Evolutionary conservation across 2,888 invertebrate species (phyloP), one percentile per base, ranked within the genome.

Genomic region (Phortica okadai): DNA sequence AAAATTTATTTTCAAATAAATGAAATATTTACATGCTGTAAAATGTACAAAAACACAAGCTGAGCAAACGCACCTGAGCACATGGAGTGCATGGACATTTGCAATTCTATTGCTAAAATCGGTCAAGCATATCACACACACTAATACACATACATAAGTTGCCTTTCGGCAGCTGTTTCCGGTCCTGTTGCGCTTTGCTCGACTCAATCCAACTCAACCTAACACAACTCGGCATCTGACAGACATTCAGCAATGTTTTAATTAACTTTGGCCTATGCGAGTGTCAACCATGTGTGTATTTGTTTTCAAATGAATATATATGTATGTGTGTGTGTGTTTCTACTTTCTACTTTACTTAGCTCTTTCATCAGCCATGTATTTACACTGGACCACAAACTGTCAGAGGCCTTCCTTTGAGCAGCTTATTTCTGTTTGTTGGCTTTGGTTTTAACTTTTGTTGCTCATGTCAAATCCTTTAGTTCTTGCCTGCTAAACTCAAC

Each of bases 181-280:
- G 50, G 50, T 50, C 14, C 50, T 14, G 50, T 33, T 33, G 33
- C 33, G 50, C 50, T 50, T 50, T 11, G 6, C 50, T 50, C 50
- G 1, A 50, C 50, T 50, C 50, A 11, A 8, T 0, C 1, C 50
- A 14, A 5, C 56, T 10, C 10, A 16, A 21, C 21, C 21, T 21
- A 21, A 5, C 56, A 25, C 10, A 16, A 33, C 54, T 45, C 64
- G 25, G 7, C 25, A 11, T 69, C 69, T 21, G 21, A 69, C 66
- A 50, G 41, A 66, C 54, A 70, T 33, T 56, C 56, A 67, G 67
- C 16, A 70, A 70, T 54, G 50, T 70, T 70, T 56, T 70, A 70
- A 70, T 70, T 70, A 70, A 70, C 33, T 70, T 21, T 50, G 5
- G 6, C 50, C 50, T 50, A 50, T 14, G 50, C 8, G 10, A 50